Percentiles rank a stretch among this genome's conserved stretches.
phyloP scores from a whole-genome alignment of 2,113 vertebrate species.

The Oncorhynchus masou region DNA sequence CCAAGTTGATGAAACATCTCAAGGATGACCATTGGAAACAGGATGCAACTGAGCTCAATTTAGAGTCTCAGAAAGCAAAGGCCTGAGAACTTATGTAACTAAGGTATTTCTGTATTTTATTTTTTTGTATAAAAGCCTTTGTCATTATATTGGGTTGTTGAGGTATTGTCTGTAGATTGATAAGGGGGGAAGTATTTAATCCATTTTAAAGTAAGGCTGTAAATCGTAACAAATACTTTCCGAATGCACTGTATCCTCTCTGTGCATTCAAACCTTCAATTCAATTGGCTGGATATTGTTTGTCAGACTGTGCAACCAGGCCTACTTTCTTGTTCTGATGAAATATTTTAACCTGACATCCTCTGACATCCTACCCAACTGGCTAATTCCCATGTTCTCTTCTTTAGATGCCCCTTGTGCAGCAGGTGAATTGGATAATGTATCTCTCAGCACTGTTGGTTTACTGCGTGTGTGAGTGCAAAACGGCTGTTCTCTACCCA shows the following conservation, averaged over 20 bases:
- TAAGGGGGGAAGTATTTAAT: too few relatives aligned
- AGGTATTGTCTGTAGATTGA: too few relatives aligned
- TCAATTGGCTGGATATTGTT: neutral
- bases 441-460: conserved; percentile 95
- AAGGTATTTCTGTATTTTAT: too few relatives aligned
- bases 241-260: neutral
- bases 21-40: too few relatives aligned
- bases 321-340: conserved; percentile 63
- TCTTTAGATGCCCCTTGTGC: conserved; percentile 96
- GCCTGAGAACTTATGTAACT: too few relatives aligned
- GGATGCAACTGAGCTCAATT: too few relatives aligned
- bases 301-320: conserved; percentile 63
- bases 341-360: conserved; percentile 60
- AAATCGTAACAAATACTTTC: too few relatives aligned
- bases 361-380: conserved; percentile 63
- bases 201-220: too few relatives aligned
- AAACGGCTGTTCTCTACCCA: conserved; percentile 90
- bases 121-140: too few relatives aligned
- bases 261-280: neutral
- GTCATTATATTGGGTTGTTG: too few relatives aligned
- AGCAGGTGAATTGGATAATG: conserved; percentile 98
- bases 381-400: conserved; percentile 97
- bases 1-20: too few relatives aligned
- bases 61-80: too few relatives aligned
- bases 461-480: conserved; percentile 99